phyloP scores from a whole-genome alignment of 2,113 vertebrate species.

The Hemiscyllium ocellatum region DNA sequence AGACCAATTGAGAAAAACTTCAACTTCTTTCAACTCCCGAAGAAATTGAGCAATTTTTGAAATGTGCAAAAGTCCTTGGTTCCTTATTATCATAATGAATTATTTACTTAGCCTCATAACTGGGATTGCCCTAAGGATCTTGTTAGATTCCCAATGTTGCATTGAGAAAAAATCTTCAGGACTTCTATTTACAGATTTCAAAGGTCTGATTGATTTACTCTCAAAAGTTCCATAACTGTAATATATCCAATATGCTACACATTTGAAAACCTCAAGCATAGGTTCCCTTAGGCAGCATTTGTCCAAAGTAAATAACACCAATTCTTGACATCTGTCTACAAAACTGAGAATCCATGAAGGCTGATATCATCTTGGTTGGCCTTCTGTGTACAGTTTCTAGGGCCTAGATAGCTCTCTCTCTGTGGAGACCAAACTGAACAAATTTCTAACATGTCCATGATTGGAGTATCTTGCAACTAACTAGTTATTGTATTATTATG shows the following conservation, averaged over 20 bases:
- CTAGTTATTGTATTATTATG: not conserved
- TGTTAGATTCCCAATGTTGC: not conserved
- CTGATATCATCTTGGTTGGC: not conserved
- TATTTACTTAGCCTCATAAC: not conserved
- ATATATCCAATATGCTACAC: not conserved
- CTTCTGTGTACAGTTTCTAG: not conserved
- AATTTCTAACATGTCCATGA: not conserved
- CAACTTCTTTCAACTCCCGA: not conserved
- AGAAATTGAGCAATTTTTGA: not conserved
- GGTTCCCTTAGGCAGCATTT: not conserved
- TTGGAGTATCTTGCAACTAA: too few species aligned
- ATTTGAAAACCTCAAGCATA: not conserved
- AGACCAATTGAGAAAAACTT: not conserved
- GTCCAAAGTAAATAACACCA: not conserved
- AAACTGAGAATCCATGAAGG: not conserved
- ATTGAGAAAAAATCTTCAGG: not conserved
- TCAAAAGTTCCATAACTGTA: not conserved
- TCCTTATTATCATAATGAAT: not conserved
- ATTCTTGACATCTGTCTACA: not conserved
- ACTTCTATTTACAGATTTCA: not conserved
- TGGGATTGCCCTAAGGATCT: not conserved
- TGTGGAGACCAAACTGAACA: not conserved
- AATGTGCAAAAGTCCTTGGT: not conserved
- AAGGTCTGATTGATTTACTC: not conserved
- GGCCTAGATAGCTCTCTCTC: not conserved